Evolutionary conservation across 1,140 invertebrate genomes (phyloP).

Genomic region (Saccostrea cuccullata): DNA sequence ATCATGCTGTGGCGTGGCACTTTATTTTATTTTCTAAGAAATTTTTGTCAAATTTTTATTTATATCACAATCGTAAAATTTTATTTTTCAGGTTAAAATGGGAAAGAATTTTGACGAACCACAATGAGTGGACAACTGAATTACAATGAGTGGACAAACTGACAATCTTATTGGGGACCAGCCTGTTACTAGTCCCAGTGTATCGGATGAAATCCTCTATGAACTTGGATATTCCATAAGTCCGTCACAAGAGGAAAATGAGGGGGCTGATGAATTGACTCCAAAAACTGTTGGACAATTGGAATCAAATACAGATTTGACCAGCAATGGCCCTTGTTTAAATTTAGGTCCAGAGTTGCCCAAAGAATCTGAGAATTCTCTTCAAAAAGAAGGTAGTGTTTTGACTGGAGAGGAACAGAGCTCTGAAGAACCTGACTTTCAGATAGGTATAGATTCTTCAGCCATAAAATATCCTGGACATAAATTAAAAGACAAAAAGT

Average conservation of each 20-base stretch:
- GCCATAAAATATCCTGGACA: neutral
- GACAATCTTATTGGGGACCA: neutral
- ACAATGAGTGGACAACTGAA: neutral
- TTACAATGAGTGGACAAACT: neutral
- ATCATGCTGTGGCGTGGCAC: no score
- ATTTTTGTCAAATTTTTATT: no score
- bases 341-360: neutral
- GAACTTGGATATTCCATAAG: conserved; percentile 27
- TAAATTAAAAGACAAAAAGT: conserved; percentile 18
- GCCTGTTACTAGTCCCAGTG: conserved; percentile 7
- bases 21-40: no score
- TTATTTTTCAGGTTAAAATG: neutral
- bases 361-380: neutral
- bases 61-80: no score
- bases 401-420: neutral
- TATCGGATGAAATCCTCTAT: neutral
- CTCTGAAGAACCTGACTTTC: neutral
- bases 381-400: neutral
- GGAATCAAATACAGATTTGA: neutral
- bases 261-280: neutral
- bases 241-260: neutral
- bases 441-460: neutral
- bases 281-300: neutral
- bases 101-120: neutral
- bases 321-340: neutral